Evolutionary conservation across 2,888 invertebrate species (phyloP).

Genomic region (Glaucopsyche alexis): DNA sequence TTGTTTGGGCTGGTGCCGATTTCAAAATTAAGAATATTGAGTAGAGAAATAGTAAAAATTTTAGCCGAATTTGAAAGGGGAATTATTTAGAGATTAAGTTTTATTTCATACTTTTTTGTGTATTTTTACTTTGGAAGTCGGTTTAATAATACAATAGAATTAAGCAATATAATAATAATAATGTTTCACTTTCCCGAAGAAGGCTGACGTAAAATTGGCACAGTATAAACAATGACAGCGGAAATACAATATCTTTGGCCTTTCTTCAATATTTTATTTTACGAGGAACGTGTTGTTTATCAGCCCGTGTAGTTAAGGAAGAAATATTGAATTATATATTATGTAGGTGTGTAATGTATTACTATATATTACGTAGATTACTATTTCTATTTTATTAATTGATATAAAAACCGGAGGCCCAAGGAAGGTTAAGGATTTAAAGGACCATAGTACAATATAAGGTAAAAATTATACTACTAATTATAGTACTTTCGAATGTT

Average conservation of each 20-base stretch:
- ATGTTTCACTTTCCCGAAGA: neutral
- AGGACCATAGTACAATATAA: too few relatives aligned
- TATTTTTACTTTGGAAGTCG: too few relatives aligned
- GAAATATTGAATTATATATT: neutral
- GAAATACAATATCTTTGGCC: neutral
- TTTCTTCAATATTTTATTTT: constrained; percentile 6
- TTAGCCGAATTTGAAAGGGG: too few relatives aligned
- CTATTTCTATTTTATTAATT: neutral
- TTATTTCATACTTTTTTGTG: too few relatives aligned
- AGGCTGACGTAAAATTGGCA: neutral
- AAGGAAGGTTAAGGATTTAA: too few relatives aligned
- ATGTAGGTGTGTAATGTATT: neutral
- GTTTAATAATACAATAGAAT: neutral
- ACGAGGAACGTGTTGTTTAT: neutral
- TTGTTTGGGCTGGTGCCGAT: too few relatives aligned
- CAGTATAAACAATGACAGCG: neutral
- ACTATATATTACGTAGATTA: neutral
- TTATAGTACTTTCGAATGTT: too few relatives aligned
- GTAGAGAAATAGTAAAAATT: too few relatives aligned
- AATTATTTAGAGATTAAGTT: too few relatives aligned
- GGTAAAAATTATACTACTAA: too few relatives aligned
- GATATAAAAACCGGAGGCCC: neutral
- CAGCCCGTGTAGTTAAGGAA: neutral
- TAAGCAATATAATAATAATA: too few relatives aligned
- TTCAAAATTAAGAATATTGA: too few relatives aligned